phyloP scores from a whole-genome alignment of 2,797 vertebrate genomes.

The Xiphorhynchus erythropygius region DNA sequence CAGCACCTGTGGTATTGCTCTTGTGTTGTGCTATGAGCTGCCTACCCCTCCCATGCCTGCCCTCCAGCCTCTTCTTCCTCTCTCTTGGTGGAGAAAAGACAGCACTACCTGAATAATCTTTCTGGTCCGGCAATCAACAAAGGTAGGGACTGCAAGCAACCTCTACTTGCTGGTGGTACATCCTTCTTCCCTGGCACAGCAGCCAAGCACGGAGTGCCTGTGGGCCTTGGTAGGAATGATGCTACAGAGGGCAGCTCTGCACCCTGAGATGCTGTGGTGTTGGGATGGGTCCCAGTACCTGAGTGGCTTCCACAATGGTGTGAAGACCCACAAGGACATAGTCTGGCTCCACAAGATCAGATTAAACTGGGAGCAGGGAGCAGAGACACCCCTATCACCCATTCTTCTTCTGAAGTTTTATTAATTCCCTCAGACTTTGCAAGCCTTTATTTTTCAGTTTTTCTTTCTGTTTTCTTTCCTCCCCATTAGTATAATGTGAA shows the following conservation, averaged over 20 bases:
- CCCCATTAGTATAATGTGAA: fast-evolving
- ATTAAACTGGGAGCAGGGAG: not conserved
- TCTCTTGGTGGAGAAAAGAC: not conserved
- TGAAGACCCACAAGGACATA: not conserved
- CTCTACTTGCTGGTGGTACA: not conserved
- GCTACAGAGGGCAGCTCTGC: not conserved
- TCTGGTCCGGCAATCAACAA: not conserved
- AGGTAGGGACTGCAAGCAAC: not conserved
- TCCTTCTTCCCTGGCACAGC: not conserved
- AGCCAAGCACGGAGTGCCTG: fast-evolving
- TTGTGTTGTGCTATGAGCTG: not conserved
- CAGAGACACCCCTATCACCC: not conserved
- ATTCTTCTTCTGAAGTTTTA: not conserved
- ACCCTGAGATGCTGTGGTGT: fast-evolving
- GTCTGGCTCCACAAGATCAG: not conserved
- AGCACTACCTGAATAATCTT: fast-evolving
- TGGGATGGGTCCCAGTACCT: not conserved
- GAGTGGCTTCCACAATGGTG: not conserved
- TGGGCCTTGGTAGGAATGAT: not conserved
- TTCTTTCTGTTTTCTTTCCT: fast-evolving
- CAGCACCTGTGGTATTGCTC: not conserved
- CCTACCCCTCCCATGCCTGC: not conserved
- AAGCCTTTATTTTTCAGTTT: not conserved
- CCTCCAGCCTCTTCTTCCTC: not conserved
- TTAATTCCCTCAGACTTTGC: not conserved